phyloP scores from a whole-genome alignment of 2,888 invertebrate species.

The Rhamphomyia laevipes region DNA sequence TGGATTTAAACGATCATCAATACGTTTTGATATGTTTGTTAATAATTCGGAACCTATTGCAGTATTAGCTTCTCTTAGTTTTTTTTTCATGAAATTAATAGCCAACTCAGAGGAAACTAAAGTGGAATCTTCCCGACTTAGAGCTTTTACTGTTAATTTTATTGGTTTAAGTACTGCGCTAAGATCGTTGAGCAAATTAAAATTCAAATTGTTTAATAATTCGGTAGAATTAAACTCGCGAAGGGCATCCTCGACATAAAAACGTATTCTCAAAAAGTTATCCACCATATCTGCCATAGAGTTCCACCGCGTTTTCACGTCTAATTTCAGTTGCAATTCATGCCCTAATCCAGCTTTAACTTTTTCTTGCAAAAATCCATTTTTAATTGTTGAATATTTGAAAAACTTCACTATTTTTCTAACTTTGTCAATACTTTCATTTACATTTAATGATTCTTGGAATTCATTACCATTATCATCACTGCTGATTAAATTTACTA shows the following conservation, averaged over 20 bases:
- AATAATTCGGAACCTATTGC: not conserved
- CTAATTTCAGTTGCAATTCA: not conserved
- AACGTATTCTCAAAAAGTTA: not conserved
- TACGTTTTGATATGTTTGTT: not conserved
- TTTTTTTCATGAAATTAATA: not conserved
- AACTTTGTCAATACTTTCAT: not conserved
- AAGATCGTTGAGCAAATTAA: not conserved
- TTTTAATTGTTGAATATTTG: not conserved
- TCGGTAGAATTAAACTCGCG: not conserved
- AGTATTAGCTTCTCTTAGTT: not conserved
- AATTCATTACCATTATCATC: not conserved
- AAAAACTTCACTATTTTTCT: not conserved
- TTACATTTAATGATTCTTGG: not conserved
- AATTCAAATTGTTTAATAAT: not conserved
- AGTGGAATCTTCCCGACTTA: not conserved
- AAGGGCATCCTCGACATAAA: not conserved
- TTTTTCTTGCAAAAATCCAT: slow-evolving; percentile 1
- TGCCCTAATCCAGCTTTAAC: not conserved
- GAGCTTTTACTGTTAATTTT: not conserved
- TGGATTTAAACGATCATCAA: not conserved
- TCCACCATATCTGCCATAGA: not conserved
- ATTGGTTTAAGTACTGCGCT: not conserved
- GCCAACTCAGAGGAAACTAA: not conserved
- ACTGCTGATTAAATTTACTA: not conserved
- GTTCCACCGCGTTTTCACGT: not conserved